These are phyloP conservation scores for Trachymyrmex cornetzi DNA, from an alignment of 1,140 invertebrate species.

Conservation along the genomic window DNA sequence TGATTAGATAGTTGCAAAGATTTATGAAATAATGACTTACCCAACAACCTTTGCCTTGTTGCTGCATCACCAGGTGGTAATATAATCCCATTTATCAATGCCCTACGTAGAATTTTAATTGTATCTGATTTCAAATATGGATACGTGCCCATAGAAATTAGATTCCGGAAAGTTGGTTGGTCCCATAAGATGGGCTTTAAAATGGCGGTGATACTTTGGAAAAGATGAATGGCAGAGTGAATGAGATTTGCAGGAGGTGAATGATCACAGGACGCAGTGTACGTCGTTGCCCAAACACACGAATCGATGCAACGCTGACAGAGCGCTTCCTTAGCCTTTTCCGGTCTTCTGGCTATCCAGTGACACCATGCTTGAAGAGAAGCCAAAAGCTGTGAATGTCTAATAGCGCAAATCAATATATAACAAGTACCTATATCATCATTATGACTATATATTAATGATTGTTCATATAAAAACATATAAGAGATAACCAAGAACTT, in stretches of 20 bases:
- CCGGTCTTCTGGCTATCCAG: slow-evolving; percentile 86
- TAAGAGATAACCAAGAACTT: slow-evolving; percentile 69
- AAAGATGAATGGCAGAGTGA: slow-evolving; percentile 88
- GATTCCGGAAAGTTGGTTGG: slow-evolving; percentile 84
- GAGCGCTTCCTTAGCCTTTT: slow-evolving; percentile 80
- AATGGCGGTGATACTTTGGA: slow-evolving; percentile 88
- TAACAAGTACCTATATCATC: not conserved
- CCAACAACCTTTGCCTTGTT: slow-evolving; percentile 79
- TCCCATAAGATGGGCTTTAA: slow-evolving; percentile 88
- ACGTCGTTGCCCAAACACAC: slow-evolving; percentile 81
- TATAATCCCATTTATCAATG: slow-evolving; percentile 83
- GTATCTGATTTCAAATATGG: slow-evolving; percentile 85
- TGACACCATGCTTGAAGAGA: slow-evolving; percentile 90
- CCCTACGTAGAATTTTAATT: slow-evolving; percentile 81
- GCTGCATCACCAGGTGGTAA: slow-evolving; percentile 79
- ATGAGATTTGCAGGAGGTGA: slow-evolving; percentile 86
- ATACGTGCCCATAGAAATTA: slow-evolving; percentile 85
- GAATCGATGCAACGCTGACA: slow-evolving; percentile 81
- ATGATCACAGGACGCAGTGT: slow-evolving; percentile 69
- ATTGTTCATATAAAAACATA: slow-evolving; percentile 36
- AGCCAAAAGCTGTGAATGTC: slow-evolving; percentile 90
- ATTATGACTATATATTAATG: not conserved
- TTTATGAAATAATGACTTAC: slow-evolving; percentile 63
- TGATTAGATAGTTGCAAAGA: not conserved
- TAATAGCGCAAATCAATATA: slow-evolving; percentile 73